Conservation (phyloP, 2,113 vertebrate species). For the Clarias gariepinus region DNA sequence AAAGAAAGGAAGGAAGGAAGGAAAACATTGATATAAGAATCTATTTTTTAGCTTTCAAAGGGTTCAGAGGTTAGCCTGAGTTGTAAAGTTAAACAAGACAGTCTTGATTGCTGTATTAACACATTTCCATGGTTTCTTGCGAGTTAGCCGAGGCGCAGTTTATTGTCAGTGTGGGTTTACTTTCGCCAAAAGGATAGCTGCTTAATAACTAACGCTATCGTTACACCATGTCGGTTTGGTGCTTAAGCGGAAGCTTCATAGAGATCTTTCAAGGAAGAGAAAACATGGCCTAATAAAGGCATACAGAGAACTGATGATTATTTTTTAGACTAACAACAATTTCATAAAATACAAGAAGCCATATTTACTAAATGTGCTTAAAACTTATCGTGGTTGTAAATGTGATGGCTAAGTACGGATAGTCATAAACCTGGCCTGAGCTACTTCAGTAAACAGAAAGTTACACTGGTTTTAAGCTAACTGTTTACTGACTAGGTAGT, state of each 20-base stretch:
- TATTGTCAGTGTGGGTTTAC: background rate
- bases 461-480: background rate
- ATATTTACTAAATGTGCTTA: background rate
- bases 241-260: background rate
- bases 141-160: background rate
- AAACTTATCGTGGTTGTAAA: background rate
- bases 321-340: background rate
- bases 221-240: no score
- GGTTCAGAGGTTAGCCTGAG: background rate
- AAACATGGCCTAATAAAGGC: background rate
- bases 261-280: background rate
- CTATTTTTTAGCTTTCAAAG: background rate
- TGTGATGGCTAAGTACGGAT: no score
- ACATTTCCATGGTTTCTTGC: background rate
- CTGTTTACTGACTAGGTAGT: background rate
- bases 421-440: background rate
- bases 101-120: background rate
- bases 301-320: background rate
- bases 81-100: background rate
- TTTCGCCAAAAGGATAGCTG: background rate
- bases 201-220: background rate
- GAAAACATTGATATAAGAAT: background rate
- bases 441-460: background rate
- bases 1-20: no score
- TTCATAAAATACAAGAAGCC: no score